These are phyloP conservation scores for Holotrichia oblita DNA, from an alignment of 1,140 invertebrate species.

Conservation along the genomic window DNA sequence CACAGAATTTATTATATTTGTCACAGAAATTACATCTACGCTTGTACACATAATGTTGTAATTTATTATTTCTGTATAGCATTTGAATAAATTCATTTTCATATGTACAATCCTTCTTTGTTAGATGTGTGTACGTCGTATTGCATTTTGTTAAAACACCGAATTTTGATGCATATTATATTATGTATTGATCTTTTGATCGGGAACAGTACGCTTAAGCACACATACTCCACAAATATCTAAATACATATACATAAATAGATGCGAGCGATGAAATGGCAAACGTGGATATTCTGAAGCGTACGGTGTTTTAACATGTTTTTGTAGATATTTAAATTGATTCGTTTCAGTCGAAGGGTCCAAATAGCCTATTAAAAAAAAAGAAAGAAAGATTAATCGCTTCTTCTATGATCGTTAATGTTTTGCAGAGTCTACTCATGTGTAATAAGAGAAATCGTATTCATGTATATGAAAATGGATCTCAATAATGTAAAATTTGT, in stretches of 20 bases:
- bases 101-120: neutral
- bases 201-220: slow-evolving; percentile 52
- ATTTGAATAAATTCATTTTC: slow-evolving; percentile 10
- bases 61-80: neutral
- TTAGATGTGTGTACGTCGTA: neutral
- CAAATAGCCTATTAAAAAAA: slow-evolving; percentile 51
- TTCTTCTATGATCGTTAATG: slow-evolving; percentile 28
- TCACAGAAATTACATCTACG: neutral
- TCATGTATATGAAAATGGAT: neutral
- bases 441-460: neutral
- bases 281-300: neutral
- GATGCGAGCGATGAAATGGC: neutral
- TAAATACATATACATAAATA: neutral
- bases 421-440: slow-evolving; percentile 13
- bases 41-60: neutral
- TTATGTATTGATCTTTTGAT: slow-evolving; percentile 30
- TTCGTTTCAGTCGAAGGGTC: slow-evolving; percentile 53
- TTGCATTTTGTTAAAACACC: slow-evolving; percentile 51
- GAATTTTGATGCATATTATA: neutral
- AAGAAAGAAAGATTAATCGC: slow-evolving; percentile 16
- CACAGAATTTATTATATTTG: neutral
- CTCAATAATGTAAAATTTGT: neutral
- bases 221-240: neutral
- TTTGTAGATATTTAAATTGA: slow-evolving; percentile 29
- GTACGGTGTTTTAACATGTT: slow-evolving; percentile 51